Conservation (phyloP, 2,797 vertebrate genomes). For the Schizopygopsis pylzovi region DNA sequence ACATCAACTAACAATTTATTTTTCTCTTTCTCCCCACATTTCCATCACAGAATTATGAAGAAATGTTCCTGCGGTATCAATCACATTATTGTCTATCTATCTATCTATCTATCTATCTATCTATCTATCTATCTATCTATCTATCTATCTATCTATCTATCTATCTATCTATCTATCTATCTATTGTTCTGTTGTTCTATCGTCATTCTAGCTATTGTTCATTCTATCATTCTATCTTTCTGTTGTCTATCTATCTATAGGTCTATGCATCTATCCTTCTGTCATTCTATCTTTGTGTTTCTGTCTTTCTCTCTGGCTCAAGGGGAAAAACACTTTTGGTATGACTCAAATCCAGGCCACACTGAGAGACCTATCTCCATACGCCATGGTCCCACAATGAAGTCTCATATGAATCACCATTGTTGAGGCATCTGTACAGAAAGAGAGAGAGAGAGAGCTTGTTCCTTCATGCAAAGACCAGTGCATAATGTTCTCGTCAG, state of each 20-base stretch:
- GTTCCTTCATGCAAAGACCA: slow-evolving; percentile 26
- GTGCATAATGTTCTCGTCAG: slow-evolving; percentile 33
- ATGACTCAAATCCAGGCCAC: slow-evolving; percentile 49
- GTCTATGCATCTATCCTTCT: neutral
- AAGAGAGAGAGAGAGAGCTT: neutral
- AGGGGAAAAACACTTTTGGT: slow-evolving; percentile 41
- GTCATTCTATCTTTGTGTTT: neutral
- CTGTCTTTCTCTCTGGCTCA: slow-evolving; percentile 25
- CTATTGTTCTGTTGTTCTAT: neutral
- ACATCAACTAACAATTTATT: slow-evolving; percentile 31
- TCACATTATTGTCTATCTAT: neutral
- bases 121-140: neutral
- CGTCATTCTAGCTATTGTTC: neutral
- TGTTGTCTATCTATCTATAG: neutral
- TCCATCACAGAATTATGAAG: slow-evolving; percentile 26
- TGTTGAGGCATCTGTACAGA: slow-evolving; percentile 22
- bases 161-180: neutral
- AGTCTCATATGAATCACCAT: slow-evolving; percentile 32
- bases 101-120: neutral
- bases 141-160: neutral
- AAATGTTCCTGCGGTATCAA: slow-evolving; percentile 26
- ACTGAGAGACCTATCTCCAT: slow-evolving; percentile 23
- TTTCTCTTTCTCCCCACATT: slow-evolving; percentile 14
- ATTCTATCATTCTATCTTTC: neutral
- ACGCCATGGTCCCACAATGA: slow-evolving; percentile 15